Evolutionary conservation across 2,113 vertebrate species (phyloP), one percentile per base, ranked within the genome.

Genomic region (Benitochromis conjunctus): DNA sequence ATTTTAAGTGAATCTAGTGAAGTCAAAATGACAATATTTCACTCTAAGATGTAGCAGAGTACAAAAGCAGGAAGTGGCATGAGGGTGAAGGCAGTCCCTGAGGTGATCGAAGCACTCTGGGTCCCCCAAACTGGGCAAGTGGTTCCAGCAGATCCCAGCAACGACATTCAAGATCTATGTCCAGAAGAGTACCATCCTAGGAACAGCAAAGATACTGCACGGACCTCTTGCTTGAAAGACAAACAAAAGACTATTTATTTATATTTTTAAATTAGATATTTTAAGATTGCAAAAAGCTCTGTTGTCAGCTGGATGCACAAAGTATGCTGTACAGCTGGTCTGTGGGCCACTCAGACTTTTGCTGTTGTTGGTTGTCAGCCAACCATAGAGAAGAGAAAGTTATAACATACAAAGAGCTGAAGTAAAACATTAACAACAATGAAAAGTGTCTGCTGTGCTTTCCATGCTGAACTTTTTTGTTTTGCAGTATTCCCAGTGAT

Each of bases 371-470:
- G 18, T 12, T 31, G 18, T 2, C 31, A 64, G 31, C 0, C 18
- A 64, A 0, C 2, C 3, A 62, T 19, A 62, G 18, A 19, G 31
- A 64, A 38, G 4, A 64, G 13, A 64, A 31, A 21, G 3, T 1
- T n/a, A 13, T 8, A 34, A 64, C 34, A 64, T 64, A 64, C 31
- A 64, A 31, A 62, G 58, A 12, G 60, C 6, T 64, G 60, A 64
- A 64, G 31, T 64, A 31, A 64, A 64, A n/a, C 60, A 2, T 38
- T 64, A 64, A 64, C 36, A 64, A 38, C 18, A 64, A 38, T 64
- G 60, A 64, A 64, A 64, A 62, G 58, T 36, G 31, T 62, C 58
- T 62, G 9, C 58, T 62, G 58, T 62, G 58, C 13, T 36, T 62
- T 64, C 36, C 31, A 64, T 36, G 31, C 36, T 64, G 60, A 64